A percentile compares a stretch with the other conserved stretches of the same genome.
Evolutionary conservation across 2,888 invertebrate species (phyloP).

Genomic region (Ophion ventricosus): DNA sequence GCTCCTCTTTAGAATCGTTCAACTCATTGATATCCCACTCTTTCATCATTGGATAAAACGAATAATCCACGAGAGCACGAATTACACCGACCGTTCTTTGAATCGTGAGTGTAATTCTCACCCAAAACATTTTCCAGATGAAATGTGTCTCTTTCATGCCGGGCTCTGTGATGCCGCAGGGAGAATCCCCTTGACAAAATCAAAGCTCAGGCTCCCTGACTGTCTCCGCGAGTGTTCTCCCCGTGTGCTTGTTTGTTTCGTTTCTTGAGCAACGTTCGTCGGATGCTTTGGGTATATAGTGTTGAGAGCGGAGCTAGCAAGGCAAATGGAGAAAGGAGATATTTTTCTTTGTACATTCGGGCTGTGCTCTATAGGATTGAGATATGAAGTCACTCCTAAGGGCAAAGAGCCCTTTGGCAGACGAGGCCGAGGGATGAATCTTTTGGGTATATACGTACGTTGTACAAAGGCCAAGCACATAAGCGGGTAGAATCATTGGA

Average conservation of each 20-base stretch:
- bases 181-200: slow-evolving; percentile 5
- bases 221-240: slow-evolving; percentile 29
- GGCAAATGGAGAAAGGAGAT: slow-evolving; percentile 34
- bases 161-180: not conserved
- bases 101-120: not conserved
- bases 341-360: slow-evolving; percentile 45
- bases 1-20: not conserved
- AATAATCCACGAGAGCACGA: not conserved
- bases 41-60: not conserved
- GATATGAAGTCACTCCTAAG: slow-evolving; percentile 21
- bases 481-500: slow-evolving; percentile 53
- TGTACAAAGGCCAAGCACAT: slow-evolving; percentile 19
- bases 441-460: not conserved
- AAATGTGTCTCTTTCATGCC: slow-evolving; percentile 14
- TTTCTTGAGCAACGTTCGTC: slow-evolving; percentile 63
- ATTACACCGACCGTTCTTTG: not conserved
- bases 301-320: slow-evolving; percentile 17
- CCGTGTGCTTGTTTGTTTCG: slow-evolving; percentile 36
- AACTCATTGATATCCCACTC: not conserved
- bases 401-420: slow-evolving; percentile 22
- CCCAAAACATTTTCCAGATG: slow-evolving; percentile 2
- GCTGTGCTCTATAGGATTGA: slow-evolving; percentile 17
- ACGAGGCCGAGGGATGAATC: slow-evolving; percentile 18
- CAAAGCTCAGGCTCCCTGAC: slow-evolving; percentile 19
- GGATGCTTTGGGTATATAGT: slow-evolving; percentile 59